Percentiles rank a stretch among this genome's conserved stretches.
Conservation (phyloP, 2,113 vertebrate genomes). For the Coturnix japonica region DNA sequence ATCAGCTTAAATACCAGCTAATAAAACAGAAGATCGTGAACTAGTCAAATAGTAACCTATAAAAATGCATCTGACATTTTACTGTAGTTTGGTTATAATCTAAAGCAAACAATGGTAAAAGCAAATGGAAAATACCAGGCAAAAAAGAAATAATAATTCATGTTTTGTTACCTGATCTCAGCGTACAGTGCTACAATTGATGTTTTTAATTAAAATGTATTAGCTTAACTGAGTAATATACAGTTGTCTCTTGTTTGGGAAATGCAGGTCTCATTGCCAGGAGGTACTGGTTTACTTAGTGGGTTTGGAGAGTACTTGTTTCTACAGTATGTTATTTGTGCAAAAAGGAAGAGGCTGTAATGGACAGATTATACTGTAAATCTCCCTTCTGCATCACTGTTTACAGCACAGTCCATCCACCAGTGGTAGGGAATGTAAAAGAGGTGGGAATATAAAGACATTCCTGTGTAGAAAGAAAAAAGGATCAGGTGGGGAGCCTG, state of each 20-base stretch:
- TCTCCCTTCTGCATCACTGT: not conserved
- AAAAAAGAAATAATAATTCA: not conserved
- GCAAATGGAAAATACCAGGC: not conserved
- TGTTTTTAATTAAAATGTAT: not conserved
- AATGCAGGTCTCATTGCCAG: not conserved
- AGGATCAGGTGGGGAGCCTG: not conserved
- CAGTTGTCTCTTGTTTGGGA: not conserved
- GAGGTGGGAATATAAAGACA: not conserved
- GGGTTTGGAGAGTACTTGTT: not conserved
- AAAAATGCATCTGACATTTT: not conserved
- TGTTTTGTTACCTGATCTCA: not conserved
- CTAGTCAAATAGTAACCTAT: not conserved
- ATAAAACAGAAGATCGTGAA: not conserved
- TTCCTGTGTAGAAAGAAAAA: not conserved
- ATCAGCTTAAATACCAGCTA: not conserved
- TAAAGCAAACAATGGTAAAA: slow-evolving; percentile 2
- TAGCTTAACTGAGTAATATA: not conserved
- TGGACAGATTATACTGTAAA: not conserved
- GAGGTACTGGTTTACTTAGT: not conserved
- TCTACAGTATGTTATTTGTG: not conserved
- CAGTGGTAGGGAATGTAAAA: not conserved
- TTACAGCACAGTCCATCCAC: not conserved
- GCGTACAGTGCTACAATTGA: not conserved
- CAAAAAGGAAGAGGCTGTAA: not conserved
- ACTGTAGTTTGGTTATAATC: not conserved